These are phyloP conservation scores for Meandrina meandrites DNA, from an alignment of 92 coral and sea anemone species.

Conservation along the genomic window DNA sequence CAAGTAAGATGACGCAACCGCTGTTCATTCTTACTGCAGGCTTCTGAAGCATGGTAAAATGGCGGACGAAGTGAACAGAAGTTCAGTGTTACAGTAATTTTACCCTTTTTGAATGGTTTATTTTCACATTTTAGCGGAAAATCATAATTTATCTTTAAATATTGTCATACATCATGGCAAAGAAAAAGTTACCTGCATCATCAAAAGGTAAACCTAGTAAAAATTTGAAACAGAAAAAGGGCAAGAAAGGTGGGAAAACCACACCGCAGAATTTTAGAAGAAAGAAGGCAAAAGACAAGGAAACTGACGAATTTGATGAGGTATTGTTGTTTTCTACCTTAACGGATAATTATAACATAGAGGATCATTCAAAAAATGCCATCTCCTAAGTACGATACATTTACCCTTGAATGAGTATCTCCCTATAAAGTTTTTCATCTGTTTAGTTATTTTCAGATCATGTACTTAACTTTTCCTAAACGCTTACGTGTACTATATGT, in stretches of 20 bases:
- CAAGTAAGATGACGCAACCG: background rate
- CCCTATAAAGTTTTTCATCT: no score
- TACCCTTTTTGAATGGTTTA: conserved; percentile 12
- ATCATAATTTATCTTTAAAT: background rate
- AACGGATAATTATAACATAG: background rate
- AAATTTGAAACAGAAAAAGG: conserved; percentile 18
- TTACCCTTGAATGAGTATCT: no score
- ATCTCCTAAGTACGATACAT: no score
- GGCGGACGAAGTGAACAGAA: conserved; percentile 14
- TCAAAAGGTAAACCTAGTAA: conserved; percentile 13
- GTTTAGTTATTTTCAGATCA: no score
- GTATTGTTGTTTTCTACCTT: conserved; percentile 12
- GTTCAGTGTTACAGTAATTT: background rate
- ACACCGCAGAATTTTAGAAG: conserved; percentile 32
- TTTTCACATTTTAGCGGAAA: background rate
- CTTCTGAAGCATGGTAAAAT: conserved; percentile 18
- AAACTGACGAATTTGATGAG: conserved; percentile 59
- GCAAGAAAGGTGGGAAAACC: conserved; percentile 31
- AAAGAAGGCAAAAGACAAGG: conserved; percentile 45
- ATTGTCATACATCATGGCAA: conserved; percentile 32
- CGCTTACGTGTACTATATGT: no score
- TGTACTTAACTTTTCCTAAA: no score
- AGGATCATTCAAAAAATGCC: background rate
- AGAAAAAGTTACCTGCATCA: conserved; percentile 26
- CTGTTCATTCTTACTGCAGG: background rate